Evolutionary conservation across 2,888 invertebrate species (phyloP).

Genomic region (Phortica okadai): DNA sequence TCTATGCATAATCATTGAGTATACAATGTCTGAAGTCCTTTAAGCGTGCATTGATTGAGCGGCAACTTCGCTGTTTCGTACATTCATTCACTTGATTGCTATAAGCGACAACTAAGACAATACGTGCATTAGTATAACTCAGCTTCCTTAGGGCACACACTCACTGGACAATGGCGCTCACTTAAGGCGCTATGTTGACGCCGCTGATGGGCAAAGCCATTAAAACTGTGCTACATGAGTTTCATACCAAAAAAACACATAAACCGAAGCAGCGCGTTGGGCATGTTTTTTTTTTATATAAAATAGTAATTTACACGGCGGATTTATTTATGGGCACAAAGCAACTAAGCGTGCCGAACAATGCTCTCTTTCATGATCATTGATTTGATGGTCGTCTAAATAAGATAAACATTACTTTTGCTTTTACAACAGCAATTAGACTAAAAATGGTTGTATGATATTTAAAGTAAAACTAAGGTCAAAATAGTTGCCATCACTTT

Average conservation of each 20-base stretch:
- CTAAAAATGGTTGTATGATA: no score
- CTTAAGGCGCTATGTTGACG: background rate
- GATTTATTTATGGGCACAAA: no score
- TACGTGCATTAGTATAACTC: conserved; percentile 15
- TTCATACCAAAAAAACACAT: no score
- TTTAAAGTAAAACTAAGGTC: no score
- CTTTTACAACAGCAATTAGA: no score
- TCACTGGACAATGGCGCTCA: background rate
- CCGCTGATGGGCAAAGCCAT: background rate
- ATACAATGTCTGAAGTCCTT: background rate
- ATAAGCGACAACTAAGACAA: background rate
- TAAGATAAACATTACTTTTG: no score
- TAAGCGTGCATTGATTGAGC: conserved; percentile 21
- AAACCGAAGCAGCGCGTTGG: no score
- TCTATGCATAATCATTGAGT: conserved; percentile 22
- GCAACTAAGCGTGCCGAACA: no score
- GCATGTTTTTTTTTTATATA: no score
- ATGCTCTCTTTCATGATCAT: no score
- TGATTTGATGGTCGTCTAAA: no score
- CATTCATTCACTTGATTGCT: conserved; percentile 4
- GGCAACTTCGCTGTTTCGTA: background rate
- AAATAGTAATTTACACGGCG: no score
- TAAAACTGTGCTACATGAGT: background rate
- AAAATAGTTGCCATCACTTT: background rate
- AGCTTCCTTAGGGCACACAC: background rate